Evolutionary conservation across 2,888 invertebrate genomes (phyloP).

Genomic region (Crepidodera aurea): DNA sequence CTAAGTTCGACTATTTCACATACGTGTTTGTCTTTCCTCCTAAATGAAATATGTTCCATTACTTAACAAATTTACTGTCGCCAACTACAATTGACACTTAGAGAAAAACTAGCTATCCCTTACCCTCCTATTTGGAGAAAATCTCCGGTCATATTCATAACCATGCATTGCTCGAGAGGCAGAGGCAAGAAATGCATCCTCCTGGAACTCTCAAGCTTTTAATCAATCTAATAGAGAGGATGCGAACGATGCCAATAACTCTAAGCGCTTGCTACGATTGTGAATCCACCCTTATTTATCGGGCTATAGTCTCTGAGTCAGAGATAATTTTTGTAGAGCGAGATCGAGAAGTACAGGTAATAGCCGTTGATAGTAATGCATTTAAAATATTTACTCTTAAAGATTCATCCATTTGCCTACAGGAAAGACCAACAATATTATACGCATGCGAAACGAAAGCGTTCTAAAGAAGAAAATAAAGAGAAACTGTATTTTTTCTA

Average conservation of each 20-base stretch:
- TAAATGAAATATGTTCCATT: slow-evolving; percentile 45
- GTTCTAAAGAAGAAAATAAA: too few relatives aligned
- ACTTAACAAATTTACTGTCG: slow-evolving; percentile 48
- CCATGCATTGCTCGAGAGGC: slow-evolving; percentile 39
- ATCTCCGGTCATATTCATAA: slow-evolving; percentile 54
- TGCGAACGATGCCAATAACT: slow-evolving; percentile 56
- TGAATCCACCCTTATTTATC: slow-evolving; percentile 33
- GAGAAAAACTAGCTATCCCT: slow-evolving; percentile 17
- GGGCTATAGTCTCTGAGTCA: slow-evolving; percentile 20
- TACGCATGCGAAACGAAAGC: too few relatives aligned
- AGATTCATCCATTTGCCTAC: too few relatives aligned
- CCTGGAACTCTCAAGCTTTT: slow-evolving; percentile 47
- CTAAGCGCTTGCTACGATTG: slow-evolving; percentile 50
- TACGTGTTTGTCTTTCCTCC: too few relatives aligned
- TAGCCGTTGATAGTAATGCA: too few relatives aligned
- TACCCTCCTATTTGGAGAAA: slow-evolving; percentile 33
- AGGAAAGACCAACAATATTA: too few relatives aligned
- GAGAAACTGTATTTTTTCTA: too few relatives aligned
- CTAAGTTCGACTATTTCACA: too few relatives aligned
- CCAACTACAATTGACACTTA: slow-evolving; percentile 40
- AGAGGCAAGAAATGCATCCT: slow-evolving; percentile 41
- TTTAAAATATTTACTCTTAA: too few relatives aligned
- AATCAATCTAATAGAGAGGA: slow-evolving; percentile 60
- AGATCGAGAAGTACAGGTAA: too few relatives aligned
- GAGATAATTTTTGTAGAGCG: too few relatives aligned